phyloP scores from a whole-genome alignment of 2,113 vertebrate genomes.

The Haemorhous mexicanus region DNA sequence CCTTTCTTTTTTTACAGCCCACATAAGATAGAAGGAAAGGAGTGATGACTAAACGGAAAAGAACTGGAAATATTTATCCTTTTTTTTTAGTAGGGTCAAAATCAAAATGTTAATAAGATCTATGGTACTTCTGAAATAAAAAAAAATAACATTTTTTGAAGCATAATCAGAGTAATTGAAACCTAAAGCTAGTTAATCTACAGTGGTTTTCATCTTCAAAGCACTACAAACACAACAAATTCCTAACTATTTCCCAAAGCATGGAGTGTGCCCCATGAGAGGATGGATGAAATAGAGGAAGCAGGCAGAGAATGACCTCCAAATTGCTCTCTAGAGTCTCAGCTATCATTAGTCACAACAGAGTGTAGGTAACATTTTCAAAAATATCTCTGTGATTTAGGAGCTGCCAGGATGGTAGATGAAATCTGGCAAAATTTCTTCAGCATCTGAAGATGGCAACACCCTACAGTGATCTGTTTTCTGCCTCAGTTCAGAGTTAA shows the following conservation, averaged over 20 bases:
- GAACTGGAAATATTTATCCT: not conserved
- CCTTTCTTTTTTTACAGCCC: not conserved
- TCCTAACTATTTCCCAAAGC: not conserved
- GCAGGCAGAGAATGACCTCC: not conserved
- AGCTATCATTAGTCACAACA: not conserved
- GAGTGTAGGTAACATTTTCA: not conserved
- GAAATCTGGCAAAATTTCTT: not conserved
- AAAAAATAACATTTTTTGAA: not conserved
- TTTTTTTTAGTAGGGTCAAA: not conserved
- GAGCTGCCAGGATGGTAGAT: not conserved
- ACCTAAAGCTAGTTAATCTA: not conserved
- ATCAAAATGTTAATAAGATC: not conserved
- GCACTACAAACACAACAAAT: not conserved
- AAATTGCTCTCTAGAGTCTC: not conserved
- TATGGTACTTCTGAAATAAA: not conserved
- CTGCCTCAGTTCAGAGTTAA: not conserved
- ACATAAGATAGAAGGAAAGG: not conserved
- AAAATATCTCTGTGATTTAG: not conserved
- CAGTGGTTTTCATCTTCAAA: slow-evolving; percentile 10
- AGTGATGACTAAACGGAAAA: not conserved
- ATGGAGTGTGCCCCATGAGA: not conserved
- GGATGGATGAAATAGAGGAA: not conserved
- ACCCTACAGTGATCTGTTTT: not conserved
- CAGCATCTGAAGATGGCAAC: not conserved
- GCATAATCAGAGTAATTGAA: not conserved